A percentile compares a stretch with the other conserved stretches of the same genome.
These are phyloP conservation scores for Hoplostethus mediterraneus DNA, from an alignment of 2,797 vertebrate species.

Conservation along the genomic window DNA sequence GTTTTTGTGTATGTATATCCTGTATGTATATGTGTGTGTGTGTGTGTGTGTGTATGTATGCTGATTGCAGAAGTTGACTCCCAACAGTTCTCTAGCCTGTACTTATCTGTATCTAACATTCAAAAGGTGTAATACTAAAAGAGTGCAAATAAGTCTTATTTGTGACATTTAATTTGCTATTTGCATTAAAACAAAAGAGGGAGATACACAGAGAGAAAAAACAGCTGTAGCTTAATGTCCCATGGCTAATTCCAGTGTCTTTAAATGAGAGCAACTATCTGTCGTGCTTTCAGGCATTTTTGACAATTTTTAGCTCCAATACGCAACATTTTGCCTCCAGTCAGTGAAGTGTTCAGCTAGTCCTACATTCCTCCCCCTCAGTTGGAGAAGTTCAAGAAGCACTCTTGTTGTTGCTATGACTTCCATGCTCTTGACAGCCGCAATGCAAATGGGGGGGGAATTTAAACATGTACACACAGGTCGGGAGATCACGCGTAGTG, in stretches of 20 bases:
- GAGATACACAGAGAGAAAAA: background rate
- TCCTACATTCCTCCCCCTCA: background rate
- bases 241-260: slow-evolving; percentile 53
- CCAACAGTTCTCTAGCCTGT: background rate
- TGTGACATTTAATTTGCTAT: background rate
- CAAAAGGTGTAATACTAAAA: background rate
- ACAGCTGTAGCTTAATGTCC: slow-evolving; percentile 8
- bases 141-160: background rate
- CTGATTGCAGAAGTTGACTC: background rate
- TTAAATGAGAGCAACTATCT: slow-evolving; percentile 52
- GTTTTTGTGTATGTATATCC: no score
- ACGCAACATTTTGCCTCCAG: background rate
- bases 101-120: background rate
- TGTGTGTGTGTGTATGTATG: slow-evolving; percentile 17
- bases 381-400: slow-evolving; percentile 9
- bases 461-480: background rate
- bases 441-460: background rate
- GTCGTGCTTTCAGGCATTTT: slow-evolving; percentile 6
- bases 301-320: slow-evolving; percentile 40
- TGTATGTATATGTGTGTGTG: slow-evolving; percentile 13
- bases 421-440: background rate
- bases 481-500: background rate
- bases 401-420: background rate
- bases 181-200: background rate
- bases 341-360: background rate